Conservation (phyloP, 2,113 vertebrate species). For the Epinephelus moara region DNA sequence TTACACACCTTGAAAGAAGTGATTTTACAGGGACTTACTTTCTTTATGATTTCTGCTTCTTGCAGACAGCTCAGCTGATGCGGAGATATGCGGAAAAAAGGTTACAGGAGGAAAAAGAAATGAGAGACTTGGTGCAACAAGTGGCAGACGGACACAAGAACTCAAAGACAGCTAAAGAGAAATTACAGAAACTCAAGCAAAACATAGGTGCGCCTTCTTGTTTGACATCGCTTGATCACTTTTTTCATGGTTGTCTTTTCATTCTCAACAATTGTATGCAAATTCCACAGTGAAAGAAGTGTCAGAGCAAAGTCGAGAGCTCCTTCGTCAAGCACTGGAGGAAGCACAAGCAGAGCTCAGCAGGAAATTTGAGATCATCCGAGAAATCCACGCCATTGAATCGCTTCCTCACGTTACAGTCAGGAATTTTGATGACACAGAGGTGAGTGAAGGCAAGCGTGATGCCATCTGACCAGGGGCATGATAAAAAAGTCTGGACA, state of each 20-base stretch:
- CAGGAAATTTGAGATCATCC: slow-evolving; percentile 85
- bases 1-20: not conserved
- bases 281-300: slow-evolving; percentile 88
- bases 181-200: slow-evolving; percentile 87
- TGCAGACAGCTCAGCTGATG: slow-evolving; percentile 87
- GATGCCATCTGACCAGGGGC: not conserved
- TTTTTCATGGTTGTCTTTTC: not conserved
- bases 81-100: slow-evolving; percentile 81
- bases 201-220: slow-evolving; percentile 82
- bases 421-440: slow-evolving; percentile 89
- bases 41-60: slow-evolving; percentile 25
- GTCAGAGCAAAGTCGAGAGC: slow-evolving; percentile 85
- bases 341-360: slow-evolving; percentile 84
- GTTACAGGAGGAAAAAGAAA: slow-evolving; percentile 85
- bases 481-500: too few species aligned
- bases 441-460: slow-evolving; percentile 81
- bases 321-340: slow-evolving; percentile 85
- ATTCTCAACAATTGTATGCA: slow-evolving; percentile 13
- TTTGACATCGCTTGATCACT: not conserved
- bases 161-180: slow-evolving; percentile 84
- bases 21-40: not conserved
- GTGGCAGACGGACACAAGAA: slow-evolving; percentile 89
- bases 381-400: slow-evolving; percentile 88
- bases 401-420: slow-evolving; percentile 76
- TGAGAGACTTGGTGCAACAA: slow-evolving; percentile 88